phyloP scores from a whole-genome alignment of 2,113 vertebrate genomes.

The Xenus cinereus region DNA sequence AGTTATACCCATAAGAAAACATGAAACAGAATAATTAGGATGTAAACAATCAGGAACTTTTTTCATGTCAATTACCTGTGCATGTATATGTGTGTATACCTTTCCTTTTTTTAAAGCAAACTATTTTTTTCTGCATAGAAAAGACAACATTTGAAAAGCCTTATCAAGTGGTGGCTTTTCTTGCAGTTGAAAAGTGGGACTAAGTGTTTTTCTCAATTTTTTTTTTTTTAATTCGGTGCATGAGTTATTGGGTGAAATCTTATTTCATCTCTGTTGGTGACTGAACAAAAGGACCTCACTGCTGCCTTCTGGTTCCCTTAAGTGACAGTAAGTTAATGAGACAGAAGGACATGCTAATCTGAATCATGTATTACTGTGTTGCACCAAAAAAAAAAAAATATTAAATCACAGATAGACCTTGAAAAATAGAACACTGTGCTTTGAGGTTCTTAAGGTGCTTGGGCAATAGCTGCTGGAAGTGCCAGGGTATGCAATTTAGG shows the following conservation, averaged over 20 bases:
- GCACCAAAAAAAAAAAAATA: neutral
- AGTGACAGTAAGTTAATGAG: neutral
- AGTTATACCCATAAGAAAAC: neutral
- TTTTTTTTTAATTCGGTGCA: neutral
- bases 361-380: neutral
- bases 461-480: neutral
- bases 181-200: neutral
- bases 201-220: neutral
- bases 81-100: rapidly evolving
- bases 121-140: neutral
- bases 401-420: neutral
- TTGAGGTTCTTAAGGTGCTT: neutral
- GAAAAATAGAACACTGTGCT: neutral
- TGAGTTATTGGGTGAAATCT: neutral
- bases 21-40: neutral
- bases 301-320: neutral
- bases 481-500: neutral
- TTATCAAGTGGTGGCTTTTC: neutral
- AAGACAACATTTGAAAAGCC: neutral
- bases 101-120: neutral
- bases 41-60: neutral
- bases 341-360: neutral
- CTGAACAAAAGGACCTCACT: neutral
- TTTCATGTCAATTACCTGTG: neutral
- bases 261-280: neutral